Evolutionary conservation across 2,888 invertebrate species (phyloP).

Genomic region (Drosophila helvetica): DNA sequence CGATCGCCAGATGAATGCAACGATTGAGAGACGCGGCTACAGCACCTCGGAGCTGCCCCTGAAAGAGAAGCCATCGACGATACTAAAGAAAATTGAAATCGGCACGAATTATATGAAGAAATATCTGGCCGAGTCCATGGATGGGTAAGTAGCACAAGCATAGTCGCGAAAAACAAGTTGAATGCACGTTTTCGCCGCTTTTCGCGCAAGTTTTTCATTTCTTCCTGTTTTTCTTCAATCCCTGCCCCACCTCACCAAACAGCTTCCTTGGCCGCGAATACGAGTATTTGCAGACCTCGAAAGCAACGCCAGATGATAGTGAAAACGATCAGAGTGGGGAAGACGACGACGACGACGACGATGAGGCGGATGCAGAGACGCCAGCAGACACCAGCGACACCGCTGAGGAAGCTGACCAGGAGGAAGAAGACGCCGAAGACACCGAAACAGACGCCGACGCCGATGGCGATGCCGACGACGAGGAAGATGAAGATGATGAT

Average conservation of each 20-base stretch:
- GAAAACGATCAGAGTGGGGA: constrained; percentile 84
- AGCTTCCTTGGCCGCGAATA: constrained; percentile 83
- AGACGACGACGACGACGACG: constrained; percentile 84
- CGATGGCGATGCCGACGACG: constrained; percentile 83
- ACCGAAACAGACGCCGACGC: constrained; percentile 58
- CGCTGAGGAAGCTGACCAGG: constrained; percentile 47
- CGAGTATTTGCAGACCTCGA: constrained; percentile 69
- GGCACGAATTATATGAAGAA: constrained; percentile 82
- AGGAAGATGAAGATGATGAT: constrained; percentile 25
- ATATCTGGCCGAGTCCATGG: constrained; percentile 81
- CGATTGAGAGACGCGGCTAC: constrained; percentile 80
- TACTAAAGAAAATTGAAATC: constrained; percentile 83
- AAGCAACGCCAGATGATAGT: constrained; percentile 83
- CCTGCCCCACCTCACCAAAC: constrained; percentile 15
- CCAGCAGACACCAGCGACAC: constrained; percentile 29
- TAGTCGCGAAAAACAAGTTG: constrained; percentile 25
- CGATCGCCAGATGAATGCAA: constrained; percentile 81
- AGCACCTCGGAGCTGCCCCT: constrained; percentile 77
- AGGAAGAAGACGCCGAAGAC: constrained; percentile 21
- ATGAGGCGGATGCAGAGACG: constrained; percentile 38
- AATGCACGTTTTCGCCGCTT: constrained; percentile 15
- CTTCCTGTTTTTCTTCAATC: constrained; percentile 14
- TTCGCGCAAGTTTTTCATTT: constrained; percentile 17
- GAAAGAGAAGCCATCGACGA: constrained; percentile 83
- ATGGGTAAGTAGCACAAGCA: constrained; percentile 77